phyloP scores from a whole-genome alignment of 2,888 invertebrate species.

The Aspidapion aeneum region DNA sequence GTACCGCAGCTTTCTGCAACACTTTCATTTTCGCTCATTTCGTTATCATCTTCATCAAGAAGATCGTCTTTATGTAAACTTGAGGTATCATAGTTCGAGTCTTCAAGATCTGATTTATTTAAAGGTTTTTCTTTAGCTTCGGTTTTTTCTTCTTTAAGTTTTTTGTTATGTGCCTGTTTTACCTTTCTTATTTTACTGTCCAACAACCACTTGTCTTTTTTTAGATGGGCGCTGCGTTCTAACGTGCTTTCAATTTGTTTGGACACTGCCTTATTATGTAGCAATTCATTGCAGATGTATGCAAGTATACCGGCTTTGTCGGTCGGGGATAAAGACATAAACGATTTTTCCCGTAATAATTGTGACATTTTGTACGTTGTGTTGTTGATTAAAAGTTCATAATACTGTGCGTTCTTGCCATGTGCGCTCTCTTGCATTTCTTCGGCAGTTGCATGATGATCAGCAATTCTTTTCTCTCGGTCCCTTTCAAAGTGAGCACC shows the following conservation, averaged over 20 bases:
- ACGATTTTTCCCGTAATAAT: conserved; percentile 78
- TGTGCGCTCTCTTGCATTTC: conserved; percentile 61
- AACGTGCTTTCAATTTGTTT: conserved; percentile 80
- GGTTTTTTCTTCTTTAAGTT: conserved; percentile 55
- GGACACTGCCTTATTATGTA: conserved; percentile 88
- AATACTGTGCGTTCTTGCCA: conserved; percentile 76
- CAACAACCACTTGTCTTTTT: conserved; percentile 87
- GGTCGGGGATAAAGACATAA: conserved; percentile 79
- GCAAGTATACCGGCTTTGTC: conserved; percentile 86
- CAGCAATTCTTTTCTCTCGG: conserved; percentile 73
- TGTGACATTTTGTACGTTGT: conserved; percentile 77
- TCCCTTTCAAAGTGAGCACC: conserved; percentile 81
- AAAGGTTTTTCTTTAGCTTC: conserved; percentile 68
- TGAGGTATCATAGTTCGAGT: conserved; percentile 41
- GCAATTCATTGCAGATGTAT: conserved; percentile 90
- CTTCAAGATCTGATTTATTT: conserved; percentile 49
- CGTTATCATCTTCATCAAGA: conserved; percentile 65
- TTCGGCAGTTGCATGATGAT: conserved; percentile 75
- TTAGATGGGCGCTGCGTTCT: conserved; percentile 80
- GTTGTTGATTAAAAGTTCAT: conserved; percentile 72
- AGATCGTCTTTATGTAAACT: conserved; percentile 58
- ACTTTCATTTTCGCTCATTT: conserved; percentile 80
- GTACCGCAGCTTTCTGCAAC: conserved; percentile 87
- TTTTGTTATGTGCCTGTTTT: conserved; percentile 69
- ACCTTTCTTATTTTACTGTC: conserved; percentile 93